These are phyloP conservation scores for Caretta caretta DNA, from an alignment of 2,113 vertebrate species.

Conservation along the genomic window DNA sequence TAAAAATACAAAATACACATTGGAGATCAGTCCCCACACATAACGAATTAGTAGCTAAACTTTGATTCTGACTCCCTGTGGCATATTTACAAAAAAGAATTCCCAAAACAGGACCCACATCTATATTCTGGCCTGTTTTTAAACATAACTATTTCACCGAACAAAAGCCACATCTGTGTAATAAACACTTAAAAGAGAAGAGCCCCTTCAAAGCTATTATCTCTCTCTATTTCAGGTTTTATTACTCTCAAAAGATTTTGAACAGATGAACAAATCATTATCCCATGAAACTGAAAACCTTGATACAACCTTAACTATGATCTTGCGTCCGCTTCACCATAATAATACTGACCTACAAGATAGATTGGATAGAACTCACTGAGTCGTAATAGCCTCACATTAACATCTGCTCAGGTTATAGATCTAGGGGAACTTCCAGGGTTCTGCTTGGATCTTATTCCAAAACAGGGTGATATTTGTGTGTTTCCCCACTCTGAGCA, in stretches of 20 bases:
- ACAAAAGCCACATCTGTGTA: not conserved
- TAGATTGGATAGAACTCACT: not conserved
- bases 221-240: not conserved
- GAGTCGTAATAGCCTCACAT: not conserved
- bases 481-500: fast-evolving
- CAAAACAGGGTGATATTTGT: not conserved
- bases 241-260: not conserved
- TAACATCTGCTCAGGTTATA: not conserved
- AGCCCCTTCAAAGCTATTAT: not conserved
- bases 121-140: not conserved
- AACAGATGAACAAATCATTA: not conserved
- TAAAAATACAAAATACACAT: not conserved
- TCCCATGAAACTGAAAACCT: not conserved
- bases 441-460: not conserved
- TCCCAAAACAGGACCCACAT: not conserved
- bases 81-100: not conserved
- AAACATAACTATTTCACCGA: not conserved
- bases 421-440: not conserved
- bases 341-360: not conserved
- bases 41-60: not conserved
- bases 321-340: not conserved
- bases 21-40: not conserved
- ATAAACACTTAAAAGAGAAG: not conserved
- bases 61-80: not conserved
- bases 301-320: not conserved